phyloP scores from a whole-genome alignment of 2,113 vertebrate genomes.

The Heptranchias perlo region DNA sequence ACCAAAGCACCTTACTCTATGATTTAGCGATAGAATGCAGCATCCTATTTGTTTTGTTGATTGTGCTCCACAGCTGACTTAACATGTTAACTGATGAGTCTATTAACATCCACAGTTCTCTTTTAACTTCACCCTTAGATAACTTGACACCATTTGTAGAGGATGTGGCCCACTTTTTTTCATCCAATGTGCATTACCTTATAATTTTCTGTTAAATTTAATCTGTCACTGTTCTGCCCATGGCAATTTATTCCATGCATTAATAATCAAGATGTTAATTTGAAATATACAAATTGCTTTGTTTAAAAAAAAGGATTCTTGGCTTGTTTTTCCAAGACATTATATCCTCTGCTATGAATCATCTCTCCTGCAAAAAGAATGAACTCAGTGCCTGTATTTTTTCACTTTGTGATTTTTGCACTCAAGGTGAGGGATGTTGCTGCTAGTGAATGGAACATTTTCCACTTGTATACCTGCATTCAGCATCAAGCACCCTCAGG shows the following conservation, averaged over 20 bases:
- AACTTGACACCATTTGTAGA: not conserved
- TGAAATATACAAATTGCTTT: not conserved
- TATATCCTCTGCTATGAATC: not conserved
- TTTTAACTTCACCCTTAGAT: not conserved
- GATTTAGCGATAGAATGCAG: not conserved
- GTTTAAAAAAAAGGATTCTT: not conserved
- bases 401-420: not conserved
- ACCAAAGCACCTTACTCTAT: not conserved
- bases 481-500: not conserved
- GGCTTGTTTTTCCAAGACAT: not conserved
- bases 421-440: not conserved
- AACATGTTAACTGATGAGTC: not conserved
- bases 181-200: not conserved
- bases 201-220: not conserved
- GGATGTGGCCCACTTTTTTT: not conserved
- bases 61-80: not conserved
- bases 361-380: not conserved
- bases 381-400: not conserved
- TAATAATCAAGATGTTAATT: constrained; percentile 3
- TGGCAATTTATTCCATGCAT: not conserved
- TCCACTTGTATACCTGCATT: not conserved
- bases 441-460: not conserved
- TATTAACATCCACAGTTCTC: not conserved
- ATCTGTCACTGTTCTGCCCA: not conserved
- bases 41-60: not conserved